Evolutionary conservation across 1,140 invertebrate genomes (phyloP), one percentile per base, ranked within the genome.

Genomic region (Hypsibius dujardini): DNA sequence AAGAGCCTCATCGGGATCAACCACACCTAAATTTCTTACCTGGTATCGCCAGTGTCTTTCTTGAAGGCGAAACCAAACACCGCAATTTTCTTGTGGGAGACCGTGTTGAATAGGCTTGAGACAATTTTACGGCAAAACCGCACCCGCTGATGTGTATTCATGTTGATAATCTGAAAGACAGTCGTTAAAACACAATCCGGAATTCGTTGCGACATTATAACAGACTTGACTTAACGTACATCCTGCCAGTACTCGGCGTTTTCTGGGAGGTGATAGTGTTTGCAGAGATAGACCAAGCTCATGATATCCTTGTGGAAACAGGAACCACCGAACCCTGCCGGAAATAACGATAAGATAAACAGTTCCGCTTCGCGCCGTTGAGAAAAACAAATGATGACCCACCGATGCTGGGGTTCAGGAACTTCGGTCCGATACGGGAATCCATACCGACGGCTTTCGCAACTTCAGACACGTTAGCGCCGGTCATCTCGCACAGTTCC

Each of bases 241-340:
- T 71, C 40, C 79, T 96, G 90, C 95, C 95, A 99, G 79, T 98
- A 99, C 0, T 86, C 87, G 0, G 95, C 95, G 0, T 97, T 94
- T 83, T 97, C 91, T 0, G 90, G 89, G 70, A 98, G 79, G 80
- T 98, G 96, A 0, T 98, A 80, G 75, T 90, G 92, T 80, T 98
- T 95, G 77, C 90, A 92, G 59, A 99, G 88, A 78, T 99, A 99
- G 0, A 99, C 95, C 71, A 99, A 82, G 80, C 97, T 97, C 0
- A 98, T 83, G 56, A 99, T 92, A 79, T 99, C 96, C 81, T 99
- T 99, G 82, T 99, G 93, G 79, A 99, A 99, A 81, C 96, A 99
- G 76, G 94, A 97, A 56, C 96, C 96, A 59, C 96, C 95, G 81
- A 98, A 99, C 69, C 90, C 89, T 84, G 74, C 59, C 74, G 75